Evolutionary conservation across 2,797 vertebrate genomes (phyloP).

Genomic region (Bradypodion ventrale): DNA sequence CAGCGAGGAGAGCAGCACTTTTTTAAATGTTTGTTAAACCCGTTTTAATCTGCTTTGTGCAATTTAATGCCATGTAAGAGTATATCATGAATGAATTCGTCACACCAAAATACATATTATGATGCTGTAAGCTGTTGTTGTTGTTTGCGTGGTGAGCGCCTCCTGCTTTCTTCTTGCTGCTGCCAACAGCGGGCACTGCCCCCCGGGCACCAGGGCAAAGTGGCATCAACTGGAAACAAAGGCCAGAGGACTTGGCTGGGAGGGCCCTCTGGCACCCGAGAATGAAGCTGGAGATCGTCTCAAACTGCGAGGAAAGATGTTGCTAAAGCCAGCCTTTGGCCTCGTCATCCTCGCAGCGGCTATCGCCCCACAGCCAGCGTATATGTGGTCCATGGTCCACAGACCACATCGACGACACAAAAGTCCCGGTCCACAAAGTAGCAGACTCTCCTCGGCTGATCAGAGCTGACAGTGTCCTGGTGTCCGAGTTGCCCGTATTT

Average conservation of each 20-base stretch:
- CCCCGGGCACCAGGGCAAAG: neutral
- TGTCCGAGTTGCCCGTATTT: conserved; percentile 94
- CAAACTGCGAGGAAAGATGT: neutral
- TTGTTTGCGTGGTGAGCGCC: neutral
- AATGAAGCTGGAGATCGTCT: neutral
- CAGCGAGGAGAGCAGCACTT: no score
- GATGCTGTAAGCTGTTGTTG: neutral
- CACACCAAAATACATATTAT: neutral
- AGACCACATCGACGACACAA: conserved; percentile 81
- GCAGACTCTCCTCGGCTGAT: conserved; percentile 80
- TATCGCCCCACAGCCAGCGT: conserved; percentile 51
- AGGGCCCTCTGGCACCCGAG: rapidly evolving
- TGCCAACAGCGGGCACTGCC: neutral
- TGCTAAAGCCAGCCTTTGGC: neutral
- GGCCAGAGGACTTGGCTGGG: no score
- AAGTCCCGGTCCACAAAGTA: conserved; percentile 76
- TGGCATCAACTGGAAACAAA: no score
- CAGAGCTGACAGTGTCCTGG: conserved; percentile 71
- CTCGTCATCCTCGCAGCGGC: no score
- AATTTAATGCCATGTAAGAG: neutral
- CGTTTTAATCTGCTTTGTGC: neutral
- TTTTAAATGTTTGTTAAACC: neutral
- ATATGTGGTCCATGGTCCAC: conserved; percentile 92
- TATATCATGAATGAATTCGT: neutral
- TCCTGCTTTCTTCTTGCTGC: neutral